Percentiles rank a stretch among this genome's conserved stretches.
Conservation (phyloP, 2,797 vertebrate genomes). For the Sebastes flavidus region DNA sequence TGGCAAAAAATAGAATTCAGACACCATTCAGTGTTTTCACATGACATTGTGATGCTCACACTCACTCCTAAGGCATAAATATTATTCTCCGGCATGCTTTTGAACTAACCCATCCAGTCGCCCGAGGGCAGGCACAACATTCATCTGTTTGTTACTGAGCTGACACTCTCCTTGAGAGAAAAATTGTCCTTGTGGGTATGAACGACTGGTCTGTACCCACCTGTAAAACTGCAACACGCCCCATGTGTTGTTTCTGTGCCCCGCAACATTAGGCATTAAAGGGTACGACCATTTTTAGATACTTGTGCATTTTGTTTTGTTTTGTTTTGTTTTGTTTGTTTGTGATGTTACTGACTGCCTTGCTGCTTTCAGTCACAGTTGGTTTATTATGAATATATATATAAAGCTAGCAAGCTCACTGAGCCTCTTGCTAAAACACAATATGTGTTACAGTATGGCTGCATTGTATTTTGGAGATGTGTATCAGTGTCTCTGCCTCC, state of each 20-base stretch:
- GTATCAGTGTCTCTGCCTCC: neutral
- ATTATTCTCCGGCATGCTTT: slow-evolving; percentile 44
- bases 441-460: neutral
- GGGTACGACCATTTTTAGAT: neutral
- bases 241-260: neutral
- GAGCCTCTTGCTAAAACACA: neutral
- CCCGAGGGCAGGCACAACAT: slow-evolving; percentile 37
- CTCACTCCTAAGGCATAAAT: slow-evolving; percentile 32
- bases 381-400: neutral
- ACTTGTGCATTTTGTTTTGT: neutral
- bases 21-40: neutral
- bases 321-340: neutral
- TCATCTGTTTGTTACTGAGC: slow-evolving; percentile 37
- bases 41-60: slow-evolving; percentile 29
- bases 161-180: slow-evolving; percentile 27
- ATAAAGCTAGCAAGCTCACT: neutral
- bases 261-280: neutral
- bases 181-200: slow-evolving; percentile 31
- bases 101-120: slow-evolving; percentile 41
- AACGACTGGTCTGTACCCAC: slow-evolving; percentile 30
- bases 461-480: neutral
- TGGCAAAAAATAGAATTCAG: neutral
- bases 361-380: neutral
- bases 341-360: neutral
- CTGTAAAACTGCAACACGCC: slow-evolving; percentile 8